These are phyloP conservation scores for Drosophila mojavensis DNA, from an alignment of 1,140 invertebrate species.

Conservation along the genomic window DNA sequence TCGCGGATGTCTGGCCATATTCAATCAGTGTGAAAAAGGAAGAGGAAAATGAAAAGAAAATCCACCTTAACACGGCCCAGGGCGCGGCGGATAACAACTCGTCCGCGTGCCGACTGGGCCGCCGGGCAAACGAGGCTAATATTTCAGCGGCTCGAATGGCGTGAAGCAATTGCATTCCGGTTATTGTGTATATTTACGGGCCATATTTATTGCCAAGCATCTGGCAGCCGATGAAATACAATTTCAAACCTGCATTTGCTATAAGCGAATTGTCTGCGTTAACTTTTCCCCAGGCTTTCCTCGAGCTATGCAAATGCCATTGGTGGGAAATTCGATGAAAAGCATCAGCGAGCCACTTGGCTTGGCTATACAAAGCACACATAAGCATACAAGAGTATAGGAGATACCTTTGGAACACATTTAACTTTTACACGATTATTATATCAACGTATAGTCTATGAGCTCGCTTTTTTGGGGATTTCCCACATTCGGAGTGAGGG, in stretches of 20 bases:
- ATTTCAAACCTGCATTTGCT: conserved; percentile 59
- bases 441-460: conserved; percentile 42
- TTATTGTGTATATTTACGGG: conserved; percentile 66
- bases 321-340: not conserved
- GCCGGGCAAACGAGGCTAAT: conserved; percentile 69
- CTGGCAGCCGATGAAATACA: conserved; percentile 65
- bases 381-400: not conserved
- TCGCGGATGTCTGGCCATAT: conserved; percentile 42
- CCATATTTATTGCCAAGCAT: conserved; percentile 51
- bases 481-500: not conserved
- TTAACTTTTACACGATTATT: conserved; percentile 48
- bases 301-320: conserved; percentile 7
- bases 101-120: conserved; percentile 21
- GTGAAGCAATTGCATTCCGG: conserved; percentile 75
- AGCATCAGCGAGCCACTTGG: not conserved
- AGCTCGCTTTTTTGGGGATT: not conserved
- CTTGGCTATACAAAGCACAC: not conserved
- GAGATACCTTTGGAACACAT: not conserved
- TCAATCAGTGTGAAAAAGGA: conserved; percentile 53
- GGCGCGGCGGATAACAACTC: conserved; percentile 16
- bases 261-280: conserved; percentile 35
- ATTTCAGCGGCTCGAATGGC: conserved; percentile 71
- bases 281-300: conserved; percentile 9
- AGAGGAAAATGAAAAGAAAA: conserved; percentile 3
- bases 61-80: conserved; percentile 6